Conservation (phyloP, 1,140 invertebrate species). For the Orius insidiosus region DNA sequence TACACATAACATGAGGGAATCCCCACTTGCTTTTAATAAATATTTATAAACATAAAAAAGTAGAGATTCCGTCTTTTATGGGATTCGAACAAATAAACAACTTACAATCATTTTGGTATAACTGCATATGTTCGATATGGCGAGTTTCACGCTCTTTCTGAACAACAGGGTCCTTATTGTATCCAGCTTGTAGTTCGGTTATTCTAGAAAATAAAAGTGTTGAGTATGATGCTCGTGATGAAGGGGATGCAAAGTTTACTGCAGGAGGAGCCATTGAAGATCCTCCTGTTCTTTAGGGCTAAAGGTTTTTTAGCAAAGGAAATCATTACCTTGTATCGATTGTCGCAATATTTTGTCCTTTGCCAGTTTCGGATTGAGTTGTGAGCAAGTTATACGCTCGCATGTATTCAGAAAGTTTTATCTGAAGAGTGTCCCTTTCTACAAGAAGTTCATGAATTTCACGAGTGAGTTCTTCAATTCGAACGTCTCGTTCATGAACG, state of each 20-base stretch:
- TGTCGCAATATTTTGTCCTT: no score
- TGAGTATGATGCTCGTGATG: no score
- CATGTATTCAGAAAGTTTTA: slow-evolving; percentile 60
- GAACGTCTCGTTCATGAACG: slow-evolving; percentile 69
- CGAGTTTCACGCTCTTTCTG: slow-evolving; percentile 53
- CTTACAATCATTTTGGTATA: slow-evolving; percentile 12
- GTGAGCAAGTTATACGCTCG: slow-evolving; percentile 26
- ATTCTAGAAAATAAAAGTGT: slow-evolving; percentile 29
- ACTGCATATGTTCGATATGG: slow-evolving; percentile 45
- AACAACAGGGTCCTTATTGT: slow-evolving; percentile 50
- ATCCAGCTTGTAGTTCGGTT: slow-evolving; percentile 52
- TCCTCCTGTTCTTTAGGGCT: no score
- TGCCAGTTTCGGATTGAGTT: no score
- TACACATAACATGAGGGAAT: neutral
- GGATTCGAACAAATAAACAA: neutral
- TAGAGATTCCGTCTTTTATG: neutral
- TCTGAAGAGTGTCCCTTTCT: slow-evolving; percentile 65
- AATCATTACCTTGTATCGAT: no score
- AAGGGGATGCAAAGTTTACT: no score
- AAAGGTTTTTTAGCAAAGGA: no score
- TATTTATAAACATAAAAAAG: neutral
- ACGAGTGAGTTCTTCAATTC: slow-evolving; percentile 73
- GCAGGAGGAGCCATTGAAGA: no score
- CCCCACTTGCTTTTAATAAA: neutral
- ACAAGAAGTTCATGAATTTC: slow-evolving; percentile 55